Base-by-base conservation (phyloP, 2,888 invertebrate species). In the Amaurobius ferox region DNA sequence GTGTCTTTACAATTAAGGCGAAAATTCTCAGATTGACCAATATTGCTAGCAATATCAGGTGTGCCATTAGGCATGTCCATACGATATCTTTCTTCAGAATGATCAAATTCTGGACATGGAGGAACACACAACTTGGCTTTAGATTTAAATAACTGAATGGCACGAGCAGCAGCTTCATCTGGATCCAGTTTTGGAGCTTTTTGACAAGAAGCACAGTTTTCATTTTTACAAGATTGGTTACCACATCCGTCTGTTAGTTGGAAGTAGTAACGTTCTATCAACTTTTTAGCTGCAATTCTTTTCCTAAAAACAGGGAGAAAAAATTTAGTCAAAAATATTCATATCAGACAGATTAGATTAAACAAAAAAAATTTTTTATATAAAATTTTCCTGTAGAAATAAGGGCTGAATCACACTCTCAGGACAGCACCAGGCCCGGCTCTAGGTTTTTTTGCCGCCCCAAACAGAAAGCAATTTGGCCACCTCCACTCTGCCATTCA, bases 221-320 rank as follows among this genome's bases (percentile, higher is more conserved):
- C 94, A 92, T 98, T 98, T 90, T 94, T 94, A 92, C 98, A 98
- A 90, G 94, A 93, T n/a, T 94, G 93, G 92, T 96, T 96, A 29
- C 98, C 97, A 92, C 98, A 98, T 89, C 98, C 98, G 91, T 97
- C 96, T 61, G 95, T 94, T 88, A 98, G 93, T 92, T 98, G 97
- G 92, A 96, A 96, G 92, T 97, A 97, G 92, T 97, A 98, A 90
- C 96, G 94, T 92, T 97, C 96, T 89, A 98, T 97, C 88, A 97
- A 93, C 91, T 95, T 95, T 91, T 95, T 96, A 55, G 96, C 97
- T 89, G 93, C 93, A 79, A 90, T 90, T 80, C 91, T 89, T 89
- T 91, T 92, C 90, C 91, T 91, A 87, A 7, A 89, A 86, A 30
- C 16, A 80, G 62, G 35, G n/a, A n/a, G n/a, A 79, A 40, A 39